These are phyloP conservation scores for Clarias pachynema DNA, from an alignment of 2,797 vertebrate genomes.

Conservation along the genomic window DNA sequence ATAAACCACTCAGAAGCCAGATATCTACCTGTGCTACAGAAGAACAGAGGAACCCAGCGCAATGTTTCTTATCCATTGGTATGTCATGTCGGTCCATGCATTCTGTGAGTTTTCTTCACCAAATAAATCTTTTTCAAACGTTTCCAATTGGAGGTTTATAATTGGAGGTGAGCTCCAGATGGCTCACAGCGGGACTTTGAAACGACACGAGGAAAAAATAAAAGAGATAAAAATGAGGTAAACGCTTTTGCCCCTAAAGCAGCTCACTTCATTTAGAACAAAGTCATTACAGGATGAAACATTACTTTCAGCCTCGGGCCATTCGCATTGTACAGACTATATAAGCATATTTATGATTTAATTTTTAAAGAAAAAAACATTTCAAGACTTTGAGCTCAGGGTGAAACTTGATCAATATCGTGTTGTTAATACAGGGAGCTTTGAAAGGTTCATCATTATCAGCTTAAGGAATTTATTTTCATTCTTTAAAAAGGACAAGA, in stretches of 20 bases:
- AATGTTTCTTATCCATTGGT: background rate
- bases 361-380: background rate
- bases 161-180: conserved; percentile 51
- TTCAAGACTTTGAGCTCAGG: background rate
- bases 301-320: background rate
- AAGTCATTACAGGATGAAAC: conserved; percentile 8
- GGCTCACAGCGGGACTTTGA: conserved; percentile 51
- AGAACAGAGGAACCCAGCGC: background rate
- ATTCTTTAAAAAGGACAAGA: too few species aligned
- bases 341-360: background rate
- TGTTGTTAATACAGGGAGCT: too few species aligned
- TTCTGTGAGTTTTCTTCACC: background rate
- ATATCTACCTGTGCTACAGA: background rate
- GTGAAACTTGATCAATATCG: too few species aligned
- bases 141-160: conserved; percentile 30
- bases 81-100: background rate
- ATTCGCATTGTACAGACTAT: background rate
- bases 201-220: conserved; percentile 39
- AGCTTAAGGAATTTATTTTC: too few species aligned
- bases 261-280: background rate
- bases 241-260: background rate
- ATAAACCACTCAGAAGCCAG: background rate
- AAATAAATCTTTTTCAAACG: conserved; percentile 9
- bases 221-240: background rate
- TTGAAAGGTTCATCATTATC: too few species aligned